Base-by-base conservation (phyloP, 2,113 vertebrate species). In the Melanerpes formicivorus region DNA sequence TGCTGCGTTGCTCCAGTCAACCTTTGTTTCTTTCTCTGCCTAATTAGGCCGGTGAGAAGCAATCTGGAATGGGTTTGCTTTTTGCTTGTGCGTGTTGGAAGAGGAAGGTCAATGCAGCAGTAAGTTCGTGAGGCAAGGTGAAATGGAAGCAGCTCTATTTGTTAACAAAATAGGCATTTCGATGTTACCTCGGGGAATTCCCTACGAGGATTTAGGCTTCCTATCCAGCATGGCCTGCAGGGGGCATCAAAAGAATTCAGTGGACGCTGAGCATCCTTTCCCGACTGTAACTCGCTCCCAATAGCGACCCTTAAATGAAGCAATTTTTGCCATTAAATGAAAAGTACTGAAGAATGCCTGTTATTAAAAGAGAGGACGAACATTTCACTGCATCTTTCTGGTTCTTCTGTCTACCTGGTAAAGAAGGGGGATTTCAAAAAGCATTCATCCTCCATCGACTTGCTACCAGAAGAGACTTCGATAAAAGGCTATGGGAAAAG, bases 201-300 rank as follows among this genome's bases (percentile, higher is more conserved):
- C 40, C 5, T 2, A 16, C 1, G 6, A 72, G 40, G 11, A 52
- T 87, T 87, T 69, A 26, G 29, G 67, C 26, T 94, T 74, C 30
- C 48, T 82, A 60, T n/a, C 42, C 63, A 21, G 30, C 67, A 4
- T 34, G 66, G 62, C 97, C 97, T 96, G 96, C 93, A 98, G 97
- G 67, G 96, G 97, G 97, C 97, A 93, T 90, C 75, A 90, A 80
- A 97, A 97, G 94, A 96, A 95, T 54, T 95, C 73, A 9, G 10
- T 84, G 91, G 70, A 52, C n/a, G 3, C 34, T 14, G 42, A 80
- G 79, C 21, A 11, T 46, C 4, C 7, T 80, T 48, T 34, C 50
- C 78, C 81, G 44, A 65, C 84, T 29, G 16, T 44, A 48, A 12
- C 18, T 52, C 17, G 56, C 58, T 22, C 18, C 18, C 56, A 40